These are phyloP conservation scores for Zhengitettix transpicula DNA, from an alignment of 2,888 invertebrate species.

Conservation along the genomic window DNA sequence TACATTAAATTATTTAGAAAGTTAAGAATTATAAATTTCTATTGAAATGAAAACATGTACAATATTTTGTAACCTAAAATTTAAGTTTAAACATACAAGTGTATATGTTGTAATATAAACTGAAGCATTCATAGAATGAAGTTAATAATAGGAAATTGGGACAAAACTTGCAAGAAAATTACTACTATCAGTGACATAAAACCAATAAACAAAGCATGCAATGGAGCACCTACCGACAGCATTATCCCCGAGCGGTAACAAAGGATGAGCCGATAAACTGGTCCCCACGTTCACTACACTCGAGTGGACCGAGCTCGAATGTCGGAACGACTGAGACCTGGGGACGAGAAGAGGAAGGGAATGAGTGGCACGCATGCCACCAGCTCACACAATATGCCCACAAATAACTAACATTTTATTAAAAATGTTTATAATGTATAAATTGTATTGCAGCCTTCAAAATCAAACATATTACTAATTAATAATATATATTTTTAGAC, in stretches of 20 bases:
- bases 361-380: not conserved
- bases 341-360: not conserved
- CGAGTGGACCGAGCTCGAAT: constrained; percentile 55
- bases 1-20: no score
- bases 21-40: no score
- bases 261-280: constrained; percentile 85
- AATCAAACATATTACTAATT: no score
- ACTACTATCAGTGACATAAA: not conserved
- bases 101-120: no score
- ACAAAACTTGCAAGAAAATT: not conserved
- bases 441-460: no score
- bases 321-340: constrained; percentile 90
- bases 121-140: not conserved
- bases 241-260: constrained; percentile 62
- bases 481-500: no score
- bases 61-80: no score
- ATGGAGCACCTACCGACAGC: constrained; percentile 28
- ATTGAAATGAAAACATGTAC: no score
- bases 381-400: not conserved
- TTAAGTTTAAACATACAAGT: no score
- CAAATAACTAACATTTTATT: not conserved
- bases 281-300: constrained; percentile 57
- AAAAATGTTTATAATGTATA: no score
- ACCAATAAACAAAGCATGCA: not conserved
- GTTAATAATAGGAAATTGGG: not conserved